Evolutionary conservation across 2,888 invertebrate species (phyloP), one percentile per base, ranked within the genome.

Genomic region (Oscheius sp.): DNA sequence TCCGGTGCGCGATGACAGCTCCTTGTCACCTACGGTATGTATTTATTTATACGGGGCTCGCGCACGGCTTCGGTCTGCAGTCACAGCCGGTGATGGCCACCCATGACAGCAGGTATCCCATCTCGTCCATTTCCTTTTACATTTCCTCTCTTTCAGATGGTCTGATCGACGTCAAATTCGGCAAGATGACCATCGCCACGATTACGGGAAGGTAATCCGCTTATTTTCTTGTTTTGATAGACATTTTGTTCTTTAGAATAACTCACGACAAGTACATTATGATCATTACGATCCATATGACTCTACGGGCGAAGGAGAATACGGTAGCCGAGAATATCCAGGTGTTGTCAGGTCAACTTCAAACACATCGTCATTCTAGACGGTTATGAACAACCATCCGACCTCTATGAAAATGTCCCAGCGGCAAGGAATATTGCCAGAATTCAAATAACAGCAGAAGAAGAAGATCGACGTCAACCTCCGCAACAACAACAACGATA

Each of bases 331-430:
- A 27, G 66, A 66, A 18, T 66, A 66, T 66, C 66, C 49, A 49
- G 66, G 66, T 66, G 6, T 52, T 25, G 16, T 18, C 46, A 1
- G 5, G 7, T 23, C 27, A 9, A 7, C 46, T 25, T 23, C 16
- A 12, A 29, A 12, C 2, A 18, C 3, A 29, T 13, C 18, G 16
- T 21, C 43, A 35, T 35, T 35, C 23, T 29, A 66, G 66, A 66
- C 49, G 35, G 35, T 29, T 66, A 66, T 49, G 66, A 66, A 18
- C 66, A 66, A 12, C 52, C 66, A n/a, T 23, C 41, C 2, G 78
- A 78, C 58, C 70, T 79, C 29, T 79, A 79, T 52, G 79, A 79
- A 27, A 76, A 75, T 16, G 79, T 79, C 2, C 79, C 79, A 1
- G 75, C 69, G 2, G 68, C 74, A 0, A 66, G 73, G 58, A 73